Evolutionary conservation across 2,888 invertebrate species (phyloP).

Genomic region (Agapostemon virescens): DNA sequence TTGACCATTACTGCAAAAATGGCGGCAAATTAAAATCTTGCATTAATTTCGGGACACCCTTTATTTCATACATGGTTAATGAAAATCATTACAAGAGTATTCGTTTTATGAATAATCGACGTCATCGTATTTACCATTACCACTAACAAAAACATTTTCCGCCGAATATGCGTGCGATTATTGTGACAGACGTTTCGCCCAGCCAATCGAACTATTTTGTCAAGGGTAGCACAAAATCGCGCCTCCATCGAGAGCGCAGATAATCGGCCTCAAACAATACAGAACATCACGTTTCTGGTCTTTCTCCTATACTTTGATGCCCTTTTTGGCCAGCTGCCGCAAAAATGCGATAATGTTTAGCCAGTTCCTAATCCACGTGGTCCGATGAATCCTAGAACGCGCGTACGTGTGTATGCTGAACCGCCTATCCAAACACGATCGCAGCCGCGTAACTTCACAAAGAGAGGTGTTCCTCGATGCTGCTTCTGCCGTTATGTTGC

Average conservation of each 20-base stretch:
- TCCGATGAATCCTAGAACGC: background rate
- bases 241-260: background rate
- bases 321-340: constrained; percentile 15
- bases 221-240: background rate
- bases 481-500: background rate
- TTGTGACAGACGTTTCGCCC: background rate
- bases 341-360: constrained; percentile 35
- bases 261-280: background rate
- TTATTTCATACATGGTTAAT: too few species aligned
- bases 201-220: background rate
- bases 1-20: too few species aligned
- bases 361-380: background rate
- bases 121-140: background rate
- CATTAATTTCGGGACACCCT: too few species aligned
- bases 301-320: background rate
- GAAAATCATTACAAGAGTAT: too few species aligned
- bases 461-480: background rate
- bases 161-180: background rate
- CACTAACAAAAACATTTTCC: background rate
- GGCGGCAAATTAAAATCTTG: too few species aligned
- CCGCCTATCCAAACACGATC: constrained; percentile 27
- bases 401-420: background rate
- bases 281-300: background rate
- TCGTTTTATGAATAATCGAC: background rate
- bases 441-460: constrained; percentile 20